Conservation (phyloP, 2,888 invertebrate genomes). For the Acleris literana region DNA sequence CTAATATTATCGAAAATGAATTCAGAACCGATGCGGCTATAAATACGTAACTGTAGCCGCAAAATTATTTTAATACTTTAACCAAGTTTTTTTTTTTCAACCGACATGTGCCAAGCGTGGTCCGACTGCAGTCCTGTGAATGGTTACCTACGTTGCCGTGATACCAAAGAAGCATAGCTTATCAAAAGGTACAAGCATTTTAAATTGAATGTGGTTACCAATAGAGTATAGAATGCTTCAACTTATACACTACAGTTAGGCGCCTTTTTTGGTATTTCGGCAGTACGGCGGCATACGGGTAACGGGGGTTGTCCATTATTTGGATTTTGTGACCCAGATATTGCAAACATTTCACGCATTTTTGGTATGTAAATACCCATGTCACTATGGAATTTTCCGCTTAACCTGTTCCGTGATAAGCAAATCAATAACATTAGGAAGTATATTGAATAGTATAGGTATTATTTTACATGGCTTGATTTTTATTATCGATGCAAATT, state of each 20-base stretch:
- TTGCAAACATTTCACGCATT: conserved; percentile 1
- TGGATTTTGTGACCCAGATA: conserved; percentile 7
- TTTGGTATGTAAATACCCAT: conserved; percentile 6
- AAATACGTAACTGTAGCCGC: too few species aligned
- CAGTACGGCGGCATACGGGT: neutral
- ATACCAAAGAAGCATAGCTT: too few species aligned
- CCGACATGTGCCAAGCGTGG: neutral
- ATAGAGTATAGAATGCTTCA: too few species aligned
- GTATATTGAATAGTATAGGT: neutral
- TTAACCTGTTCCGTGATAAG: neutral
- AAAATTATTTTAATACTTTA: too few species aligned
- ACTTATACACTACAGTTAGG: too few species aligned
- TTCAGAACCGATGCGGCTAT: too few species aligned
- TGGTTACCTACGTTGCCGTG: neutral
- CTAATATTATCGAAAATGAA: too few species aligned
- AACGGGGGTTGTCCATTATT: conserved; percentile 2
- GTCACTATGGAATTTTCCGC: neutral
- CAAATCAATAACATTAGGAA: neutral
- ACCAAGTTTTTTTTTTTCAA: neutral
- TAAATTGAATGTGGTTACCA: too few species aligned
- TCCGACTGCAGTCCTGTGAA: neutral
- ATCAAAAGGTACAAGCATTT: too few species aligned
- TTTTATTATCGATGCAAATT: neutral
- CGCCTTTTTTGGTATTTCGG: too few species aligned
- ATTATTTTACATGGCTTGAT: neutral